phyloP scores from a whole-genome alignment of 92 coral and sea anemone species.

The Desmophyllum pertusum region DNA sequence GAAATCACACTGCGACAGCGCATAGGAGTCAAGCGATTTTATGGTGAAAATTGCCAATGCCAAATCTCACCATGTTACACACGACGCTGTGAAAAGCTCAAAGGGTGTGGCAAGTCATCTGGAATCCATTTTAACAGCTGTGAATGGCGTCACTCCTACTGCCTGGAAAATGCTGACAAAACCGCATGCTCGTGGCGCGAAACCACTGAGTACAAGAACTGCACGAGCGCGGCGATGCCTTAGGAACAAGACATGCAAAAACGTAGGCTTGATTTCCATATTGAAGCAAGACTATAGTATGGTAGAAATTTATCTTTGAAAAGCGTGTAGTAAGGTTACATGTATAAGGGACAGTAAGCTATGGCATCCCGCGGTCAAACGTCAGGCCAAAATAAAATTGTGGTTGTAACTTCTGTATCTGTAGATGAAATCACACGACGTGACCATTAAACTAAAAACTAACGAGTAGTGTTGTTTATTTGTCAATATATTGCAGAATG shows the following conservation, averaged over 20 bases:
- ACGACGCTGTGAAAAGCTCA: conserved; percentile 6
- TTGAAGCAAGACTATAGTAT: background rate
- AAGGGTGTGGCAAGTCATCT: conserved; percentile 16
- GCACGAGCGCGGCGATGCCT: conserved; percentile 21
- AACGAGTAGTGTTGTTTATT: background rate
- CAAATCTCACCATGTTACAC: conserved; percentile 59
- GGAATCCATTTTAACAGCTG: conserved; percentile 50
- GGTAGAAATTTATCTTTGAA: no score
- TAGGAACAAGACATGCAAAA: background rate
- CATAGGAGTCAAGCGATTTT: conserved; percentile 69
- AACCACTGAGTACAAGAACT: conserved; percentile 43
- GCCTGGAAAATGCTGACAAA: conserved; percentile 54
- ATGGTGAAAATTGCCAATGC: conserved; percentile 80
- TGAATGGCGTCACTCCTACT: conserved; percentile 71
- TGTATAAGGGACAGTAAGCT: no score
- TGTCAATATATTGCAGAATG: background rate
- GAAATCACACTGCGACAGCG: conserved; percentile 67
- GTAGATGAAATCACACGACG: background rate
- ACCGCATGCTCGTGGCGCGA: conserved; percentile 53
- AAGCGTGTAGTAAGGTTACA: no score
- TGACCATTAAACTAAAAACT: background rate
- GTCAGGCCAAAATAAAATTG: background rate
- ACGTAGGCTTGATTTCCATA: background rate
- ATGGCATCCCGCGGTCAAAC: background rate
- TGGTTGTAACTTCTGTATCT: background rate